These are phyloP conservation scores for Nothocercus nigrocapillus DNA, from an alignment of 2,113 vertebrate genomes.

Conservation along the genomic window DNA sequence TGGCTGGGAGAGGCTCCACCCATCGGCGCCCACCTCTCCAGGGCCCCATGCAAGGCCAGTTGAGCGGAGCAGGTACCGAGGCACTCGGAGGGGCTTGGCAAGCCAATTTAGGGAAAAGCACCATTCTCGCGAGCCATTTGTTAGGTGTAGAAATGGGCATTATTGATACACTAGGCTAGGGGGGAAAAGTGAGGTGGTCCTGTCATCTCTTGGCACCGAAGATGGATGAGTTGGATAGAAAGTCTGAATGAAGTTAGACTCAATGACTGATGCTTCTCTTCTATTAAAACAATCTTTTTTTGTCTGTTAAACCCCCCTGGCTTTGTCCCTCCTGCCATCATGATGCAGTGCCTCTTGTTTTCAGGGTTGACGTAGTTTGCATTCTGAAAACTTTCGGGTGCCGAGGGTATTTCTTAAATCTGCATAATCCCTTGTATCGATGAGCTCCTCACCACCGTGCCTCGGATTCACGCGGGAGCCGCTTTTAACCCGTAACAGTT, in stretches of 20 bases:
- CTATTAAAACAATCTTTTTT: slow-evolving; percentile 86
- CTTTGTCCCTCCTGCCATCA: slow-evolving; percentile 98
- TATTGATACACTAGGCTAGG: slow-evolving; percentile 34
- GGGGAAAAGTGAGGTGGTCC: slow-evolving; percentile 71
- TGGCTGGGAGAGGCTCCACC: slow-evolving; percentile 52
- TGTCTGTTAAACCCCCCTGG: slow-evolving; percentile 86
- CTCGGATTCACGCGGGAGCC: slow-evolving; percentile 56
- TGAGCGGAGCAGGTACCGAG: slow-evolving; percentile 19
- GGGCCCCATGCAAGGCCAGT: neutral
- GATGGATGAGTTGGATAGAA: slow-evolving; percentile 92
- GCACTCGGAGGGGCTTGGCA: slow-evolving; percentile 53
- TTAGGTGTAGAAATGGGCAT: slow-evolving; percentile 72
- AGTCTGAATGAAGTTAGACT: slow-evolving; percentile 96
- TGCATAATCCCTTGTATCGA: slow-evolving; percentile 77
- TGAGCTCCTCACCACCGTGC: slow-evolving; percentile 70
- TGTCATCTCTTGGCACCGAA: slow-evolving; percentile 92
- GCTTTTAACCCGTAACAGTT: slow-evolving; percentile 75
- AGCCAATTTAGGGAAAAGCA: slow-evolving; percentile 38
- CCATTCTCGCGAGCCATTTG: slow-evolving; percentile 57
- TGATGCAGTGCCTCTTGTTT: slow-evolving; percentile 98
- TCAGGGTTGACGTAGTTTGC: slow-evolving; percentile 77
- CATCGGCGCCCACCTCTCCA: slow-evolving; percentile 27
- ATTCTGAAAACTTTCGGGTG: slow-evolving; percentile 79
- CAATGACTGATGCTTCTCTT: slow-evolving; percentile 97
- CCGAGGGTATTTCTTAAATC: slow-evolving; percentile 74